phyloP scores from a whole-genome alignment of 2,113 vertebrate genomes.

The Acrocephalus kingi region DNA sequence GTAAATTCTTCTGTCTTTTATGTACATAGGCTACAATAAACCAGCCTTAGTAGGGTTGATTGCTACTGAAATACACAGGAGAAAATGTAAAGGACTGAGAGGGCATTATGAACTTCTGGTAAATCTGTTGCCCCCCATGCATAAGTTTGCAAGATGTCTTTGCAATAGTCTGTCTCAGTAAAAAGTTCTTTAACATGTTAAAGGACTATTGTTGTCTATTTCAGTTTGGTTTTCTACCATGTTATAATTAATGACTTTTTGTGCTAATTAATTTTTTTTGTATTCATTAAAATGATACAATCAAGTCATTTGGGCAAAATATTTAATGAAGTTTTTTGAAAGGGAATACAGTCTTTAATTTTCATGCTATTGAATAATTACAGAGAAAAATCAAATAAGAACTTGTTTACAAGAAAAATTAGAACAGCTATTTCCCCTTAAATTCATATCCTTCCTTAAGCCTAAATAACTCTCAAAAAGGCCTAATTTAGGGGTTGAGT shows the following conservation, averaged over 20 bases:
- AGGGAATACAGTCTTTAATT: slow-evolving; percentile 17
- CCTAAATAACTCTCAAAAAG: not conserved
- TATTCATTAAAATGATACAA: slow-evolving; percentile 56
- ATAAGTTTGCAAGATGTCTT: not conserved
- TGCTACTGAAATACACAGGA: not conserved
- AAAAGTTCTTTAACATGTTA: not conserved
- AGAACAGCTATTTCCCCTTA: slow-evolving; percentile 12
- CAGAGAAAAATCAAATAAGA: slow-evolving; percentile 14
- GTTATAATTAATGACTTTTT: slow-evolving; percentile 37
- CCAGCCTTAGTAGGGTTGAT: not conserved
- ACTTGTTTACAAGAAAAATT: slow-evolving; percentile 21
- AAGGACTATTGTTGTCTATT: not conserved
- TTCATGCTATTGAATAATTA: slow-evolving; percentile 27
- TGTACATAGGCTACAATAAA: not conserved
- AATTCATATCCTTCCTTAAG: not conserved
- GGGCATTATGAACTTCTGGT: not conserved
- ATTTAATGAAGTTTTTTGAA: slow-evolving; percentile 37
- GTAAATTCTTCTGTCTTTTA: not conserved
- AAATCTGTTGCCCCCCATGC: not conserved
- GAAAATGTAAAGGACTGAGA: not conserved
- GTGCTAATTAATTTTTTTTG: slow-evolving; percentile 24
- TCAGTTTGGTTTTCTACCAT: not conserved
- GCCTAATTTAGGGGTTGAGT: not conserved
- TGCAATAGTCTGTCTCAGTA: not conserved
- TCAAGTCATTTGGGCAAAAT: slow-evolving; percentile 22